phyloP scores from a whole-genome alignment of 2,888 invertebrate species.

The Agrilus mali region DNA sequence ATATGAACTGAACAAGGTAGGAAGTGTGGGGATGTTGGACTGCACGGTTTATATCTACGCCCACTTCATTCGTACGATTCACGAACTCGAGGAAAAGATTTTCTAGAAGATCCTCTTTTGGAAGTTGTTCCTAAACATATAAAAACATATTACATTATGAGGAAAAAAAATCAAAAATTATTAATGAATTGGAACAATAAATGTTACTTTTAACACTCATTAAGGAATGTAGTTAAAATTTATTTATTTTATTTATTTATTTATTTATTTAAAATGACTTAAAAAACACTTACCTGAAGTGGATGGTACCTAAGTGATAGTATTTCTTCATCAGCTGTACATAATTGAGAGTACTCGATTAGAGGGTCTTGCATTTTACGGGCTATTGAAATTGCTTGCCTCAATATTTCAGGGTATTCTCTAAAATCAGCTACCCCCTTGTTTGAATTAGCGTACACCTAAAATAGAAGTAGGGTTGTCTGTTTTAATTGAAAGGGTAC shows the following conservation, averaged over 20 bases:
- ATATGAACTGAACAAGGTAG: slow-evolving; percentile 89
- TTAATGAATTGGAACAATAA: not conserved
- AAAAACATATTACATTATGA: not conserved
- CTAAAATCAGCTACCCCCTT: slow-evolving; percentile 78
- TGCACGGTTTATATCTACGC: slow-evolving; percentile 91
- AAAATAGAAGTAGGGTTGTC: not conserved
- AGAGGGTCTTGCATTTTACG: slow-evolving; percentile 90
- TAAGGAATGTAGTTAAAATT: no score
- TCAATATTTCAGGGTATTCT: slow-evolving; percentile 81
- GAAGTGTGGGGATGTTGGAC: slow-evolving; percentile 80
- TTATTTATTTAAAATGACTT: slow-evolving; percentile 37
- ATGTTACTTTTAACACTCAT: no score
- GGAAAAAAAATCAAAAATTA: not conserved
- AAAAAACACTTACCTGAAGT: slow-evolving; percentile 41
- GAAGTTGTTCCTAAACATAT: slow-evolving; percentile 51
- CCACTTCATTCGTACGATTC: slow-evolving; percentile 94
- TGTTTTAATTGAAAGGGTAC: no score
- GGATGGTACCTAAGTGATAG: slow-evolving; percentile 87
- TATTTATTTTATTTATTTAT: no score
- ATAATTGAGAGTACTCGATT: slow-evolving; percentile 90
- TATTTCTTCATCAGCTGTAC: slow-evolving; percentile 93
- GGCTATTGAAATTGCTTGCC: slow-evolving; percentile 89
- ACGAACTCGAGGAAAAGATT: slow-evolving; percentile 82
- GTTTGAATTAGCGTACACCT: slow-evolving; percentile 79
- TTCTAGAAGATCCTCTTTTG: slow-evolving; percentile 77